Percentiles rank a stretch among this genome's conserved stretches.
These are phyloP conservation scores for Beris morrisii DNA, from an alignment of 2,888 invertebrate genomes.

Conservation along the genomic window DNA sequence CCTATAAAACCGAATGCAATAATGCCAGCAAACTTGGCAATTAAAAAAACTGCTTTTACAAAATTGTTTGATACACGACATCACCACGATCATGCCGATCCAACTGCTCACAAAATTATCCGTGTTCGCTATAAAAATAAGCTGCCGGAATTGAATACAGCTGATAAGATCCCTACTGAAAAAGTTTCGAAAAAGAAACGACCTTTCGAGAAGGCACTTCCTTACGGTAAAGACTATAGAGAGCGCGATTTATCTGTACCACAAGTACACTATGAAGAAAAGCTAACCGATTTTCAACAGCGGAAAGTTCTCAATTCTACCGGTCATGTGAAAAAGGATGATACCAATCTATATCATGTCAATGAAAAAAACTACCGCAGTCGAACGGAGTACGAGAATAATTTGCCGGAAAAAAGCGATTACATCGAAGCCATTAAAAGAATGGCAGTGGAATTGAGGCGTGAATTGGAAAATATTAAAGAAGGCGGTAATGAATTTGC, in stretches of 20 bases:
- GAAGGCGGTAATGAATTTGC: slow-evolving; percentile 38
- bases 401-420: slow-evolving; percentile 11
- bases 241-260: slow-evolving; percentile 16
- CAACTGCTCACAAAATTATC: slow-evolving; percentile 48
- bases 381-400: neutral
- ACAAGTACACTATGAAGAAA: neutral
- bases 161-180: neutral
- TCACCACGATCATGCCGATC: slow-evolving; percentile 53
- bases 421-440: slow-evolving; percentile 9
- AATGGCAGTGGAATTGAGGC: slow-evolving; percentile 25
- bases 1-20: slow-evolving; percentile 41
- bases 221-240: slow-evolving; percentile 3
- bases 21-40: slow-evolving; percentile 45
- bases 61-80: slow-evolving; percentile 49
- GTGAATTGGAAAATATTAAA: slow-evolving; percentile 35
- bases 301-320: neutral
- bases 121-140: slow-evolving; percentile 46
- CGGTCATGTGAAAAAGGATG: neutral
- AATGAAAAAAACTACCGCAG: slow-evolving; percentile 11
- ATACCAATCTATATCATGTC: neutral
- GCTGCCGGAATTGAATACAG: neutral
- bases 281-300: neutral
- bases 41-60: slow-evolving; percentile 45
- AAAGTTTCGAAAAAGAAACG: slow-evolving; percentile 8
- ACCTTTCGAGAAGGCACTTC: slow-evolving; percentile 11